Evolutionary conservation across 2,888 invertebrate genomes (phyloP).

Genomic region (Chrysolina oricalcia): DNA sequence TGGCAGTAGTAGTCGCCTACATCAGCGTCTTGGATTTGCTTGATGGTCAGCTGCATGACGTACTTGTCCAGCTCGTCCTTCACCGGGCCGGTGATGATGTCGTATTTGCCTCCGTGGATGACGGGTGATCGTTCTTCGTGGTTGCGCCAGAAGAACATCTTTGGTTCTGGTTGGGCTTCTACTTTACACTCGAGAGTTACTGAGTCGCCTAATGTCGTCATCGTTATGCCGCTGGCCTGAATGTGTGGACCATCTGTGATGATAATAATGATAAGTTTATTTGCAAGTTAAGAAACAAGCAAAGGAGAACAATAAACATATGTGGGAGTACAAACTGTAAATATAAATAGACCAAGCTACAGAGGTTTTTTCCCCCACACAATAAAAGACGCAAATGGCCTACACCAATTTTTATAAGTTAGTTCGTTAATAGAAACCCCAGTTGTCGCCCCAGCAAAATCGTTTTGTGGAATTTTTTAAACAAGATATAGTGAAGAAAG

Average conservation of each 20-base stretch:
- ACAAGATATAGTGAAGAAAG: too few species aligned
- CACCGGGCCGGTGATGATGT: constrained; percentile 76
- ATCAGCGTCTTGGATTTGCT: constrained; percentile 80
- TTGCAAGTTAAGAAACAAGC: too few species aligned
- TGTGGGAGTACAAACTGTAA: too few species aligned
- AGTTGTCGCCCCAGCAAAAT: too few species aligned
- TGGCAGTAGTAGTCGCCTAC: constrained; percentile 85
- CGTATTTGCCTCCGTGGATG: constrained; percentile 84
- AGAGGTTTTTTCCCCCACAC: too few species aligned
- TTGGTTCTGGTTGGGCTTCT: constrained; percentile 85
- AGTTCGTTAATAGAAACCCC: too few species aligned
- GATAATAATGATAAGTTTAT: too few species aligned
- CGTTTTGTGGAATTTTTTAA: too few species aligned
- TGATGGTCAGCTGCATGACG: constrained; percentile 84
- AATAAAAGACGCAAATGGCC: too few species aligned
- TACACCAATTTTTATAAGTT: too few species aligned
- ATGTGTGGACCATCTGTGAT: constrained; percentile 82
- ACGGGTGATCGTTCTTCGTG: constrained; percentile 83
- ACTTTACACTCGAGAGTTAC: constrained; percentile 86
- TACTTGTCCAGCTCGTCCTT: constrained; percentile 81
- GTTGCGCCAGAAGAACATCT: constrained; percentile 88
- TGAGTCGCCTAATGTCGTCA: constrained; percentile 84
- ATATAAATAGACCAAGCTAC: too few species aligned
- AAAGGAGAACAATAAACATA: too few species aligned
- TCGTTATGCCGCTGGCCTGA: constrained; percentile 84